A percentile compares a stretch with the other conserved stretches of the same genome.
Conservation (phyloP, 2,888 invertebrate genomes). For the Eupsilia transversa region DNA sequence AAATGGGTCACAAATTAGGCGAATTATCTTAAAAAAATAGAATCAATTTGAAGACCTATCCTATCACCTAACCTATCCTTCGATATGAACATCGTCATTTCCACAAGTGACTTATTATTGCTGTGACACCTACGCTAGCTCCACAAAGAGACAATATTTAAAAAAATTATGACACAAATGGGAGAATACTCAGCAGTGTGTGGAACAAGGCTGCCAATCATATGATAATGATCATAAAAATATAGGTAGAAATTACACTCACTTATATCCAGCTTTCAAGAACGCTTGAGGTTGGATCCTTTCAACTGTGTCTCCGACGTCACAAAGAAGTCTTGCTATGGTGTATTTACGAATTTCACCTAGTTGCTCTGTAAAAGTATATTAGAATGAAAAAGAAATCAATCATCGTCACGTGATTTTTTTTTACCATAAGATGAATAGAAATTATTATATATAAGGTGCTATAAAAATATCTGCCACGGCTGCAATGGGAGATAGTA, state of each 20-base stretch:
- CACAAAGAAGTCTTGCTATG: constrained; percentile 73
- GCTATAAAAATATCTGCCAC: too few species aligned
- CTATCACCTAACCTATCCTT: too few species aligned
- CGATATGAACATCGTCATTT: not conserved
- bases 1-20: not conserved
- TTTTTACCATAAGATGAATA: not conserved
- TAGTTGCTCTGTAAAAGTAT: constrained; percentile 73
- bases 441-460: too few species aligned
- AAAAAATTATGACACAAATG: too few species aligned
- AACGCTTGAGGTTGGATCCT: constrained; percentile 76
- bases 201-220: not conserved
- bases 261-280: constrained; percentile 70
- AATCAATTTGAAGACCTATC: too few species aligned
- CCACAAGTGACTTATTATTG: not conserved
- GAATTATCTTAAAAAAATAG: too few species aligned
- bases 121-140: not conserved
- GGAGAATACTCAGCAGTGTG: not conserved
- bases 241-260: constrained; percentile 39
- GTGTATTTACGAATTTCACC: constrained; percentile 73
- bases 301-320: constrained; percentile 76
- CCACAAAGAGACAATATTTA: not conserved
- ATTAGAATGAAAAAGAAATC: not conserved
- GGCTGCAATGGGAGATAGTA: too few species aligned
- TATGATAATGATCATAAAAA: not conserved
- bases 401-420: not conserved